Evolutionary conservation across 2,888 invertebrate species (phyloP), one percentile per base, ranked within the genome.

Genomic region (Callyntrura sp.): DNA sequence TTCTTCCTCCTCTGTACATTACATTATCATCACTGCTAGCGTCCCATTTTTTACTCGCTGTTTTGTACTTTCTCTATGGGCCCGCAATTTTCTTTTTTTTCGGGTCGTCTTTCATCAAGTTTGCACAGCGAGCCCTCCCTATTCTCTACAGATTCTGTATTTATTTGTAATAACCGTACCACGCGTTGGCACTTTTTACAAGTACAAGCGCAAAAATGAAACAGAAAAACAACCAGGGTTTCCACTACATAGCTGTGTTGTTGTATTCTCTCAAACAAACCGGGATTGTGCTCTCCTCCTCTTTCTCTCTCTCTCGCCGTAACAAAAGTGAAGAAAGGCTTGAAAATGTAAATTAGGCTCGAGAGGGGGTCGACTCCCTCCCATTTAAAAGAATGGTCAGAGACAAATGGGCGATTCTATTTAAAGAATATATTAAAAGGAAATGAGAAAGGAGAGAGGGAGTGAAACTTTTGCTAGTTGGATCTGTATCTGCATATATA

Each of bases 401-500:
- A 86, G 86, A 86, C 86, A 78, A 86, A 86, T 86, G 78, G 86
- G 86, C 45, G 86, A 78, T 62, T 78, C 86, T 86, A 86, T 86
- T 76, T 76, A 78, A 86, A 86, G 86, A 86, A 86, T 79, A 86
- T 79, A 86, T 86, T 86, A 86, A 86, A 73, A 86, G 86, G 76
- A 79, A 86, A 86, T 79, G 79, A 79, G 86, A 86, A 17, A 12
- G 43, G 20, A 55, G 57, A 57, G 57, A 57, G 23, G 28, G 35
- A 35, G 35, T 25, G 79, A 35, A 84, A 84, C 55, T 84, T 84
- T 82, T 82, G 14, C 82, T 57, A 5, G 20, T 48, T 48, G 12
- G 9, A 60, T 60, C 12, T 35, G 35, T 35, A 1, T 20, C 65
- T 35, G 35, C 14, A 12, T 65, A 25, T 68, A 9, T 62, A 2